Percentiles rank a stretch among this genome's conserved stretches.
phyloP scores from a whole-genome alignment of 2,113 vertebrate genomes.

The Periophthalmodon schlosseri region DNA sequence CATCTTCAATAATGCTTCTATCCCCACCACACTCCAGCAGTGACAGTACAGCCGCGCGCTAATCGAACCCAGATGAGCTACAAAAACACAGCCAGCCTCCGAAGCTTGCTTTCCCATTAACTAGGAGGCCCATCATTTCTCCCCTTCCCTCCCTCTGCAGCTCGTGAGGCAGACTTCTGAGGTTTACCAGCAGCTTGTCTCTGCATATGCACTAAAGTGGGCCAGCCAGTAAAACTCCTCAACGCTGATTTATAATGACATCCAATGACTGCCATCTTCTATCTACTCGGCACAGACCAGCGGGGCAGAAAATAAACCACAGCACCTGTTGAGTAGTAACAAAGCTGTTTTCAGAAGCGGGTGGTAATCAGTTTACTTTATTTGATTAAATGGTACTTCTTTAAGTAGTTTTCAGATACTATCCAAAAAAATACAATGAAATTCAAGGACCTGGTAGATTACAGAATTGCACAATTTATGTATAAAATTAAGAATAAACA shows the following conservation, averaged over 20 bases:
- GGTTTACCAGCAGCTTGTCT: constrained; percentile 66
- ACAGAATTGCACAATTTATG: too few relatives aligned
- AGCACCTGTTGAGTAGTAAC: constrained; percentile 59
- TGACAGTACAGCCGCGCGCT: constrained; percentile 60
- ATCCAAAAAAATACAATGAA: too few relatives aligned
- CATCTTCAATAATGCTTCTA: constrained; percentile 53
- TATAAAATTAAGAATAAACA: too few relatives aligned
- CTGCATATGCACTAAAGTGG: constrained; percentile 60
- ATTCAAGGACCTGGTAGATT: too few relatives aligned
- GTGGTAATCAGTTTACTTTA: neutral
- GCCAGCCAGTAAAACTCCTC: constrained; percentile 50
- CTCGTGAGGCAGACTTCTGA: constrained; percentile 52
- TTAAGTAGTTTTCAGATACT: too few relatives aligned
- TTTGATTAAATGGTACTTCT: too few relatives aligned
- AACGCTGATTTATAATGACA: constrained; percentile 62
- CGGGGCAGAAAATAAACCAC: constrained; percentile 29
- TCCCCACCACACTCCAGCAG: constrained; percentile 54
- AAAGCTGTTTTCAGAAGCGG: constrained; percentile 9
- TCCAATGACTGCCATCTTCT: constrained; percentile 38
- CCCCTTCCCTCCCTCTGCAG: constrained; percentile 39
- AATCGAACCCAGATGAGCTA: constrained; percentile 77
- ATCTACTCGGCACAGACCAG: constrained; percentile 35
- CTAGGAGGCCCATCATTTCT: constrained; percentile 58
- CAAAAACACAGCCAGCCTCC: constrained; percentile 66
- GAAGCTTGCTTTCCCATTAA: constrained; percentile 62